Evolutionary conservation across 2,888 invertebrate genomes (phyloP), one percentile per base, ranked within the genome.

Genomic region (Cactoblastis cactorum): DNA sequence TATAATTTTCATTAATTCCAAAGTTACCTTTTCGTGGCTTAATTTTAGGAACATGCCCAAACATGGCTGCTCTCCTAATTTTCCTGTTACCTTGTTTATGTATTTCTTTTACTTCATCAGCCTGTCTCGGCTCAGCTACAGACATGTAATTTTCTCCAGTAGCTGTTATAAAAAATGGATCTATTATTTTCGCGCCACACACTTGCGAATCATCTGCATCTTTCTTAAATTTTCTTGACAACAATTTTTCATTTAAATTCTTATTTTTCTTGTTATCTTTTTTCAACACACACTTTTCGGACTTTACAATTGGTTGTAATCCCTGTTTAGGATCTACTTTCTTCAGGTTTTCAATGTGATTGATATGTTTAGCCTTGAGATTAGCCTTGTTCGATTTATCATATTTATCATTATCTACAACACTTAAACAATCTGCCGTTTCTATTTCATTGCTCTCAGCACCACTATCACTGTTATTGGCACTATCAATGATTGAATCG

Each of bases 111-210:
- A 89, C 55, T 65, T 88, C 87, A 69, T 90, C 90, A 0, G 88
- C 86, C 50, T 70, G 74, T 52, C 87, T 78, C 0, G 85, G 84
- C 53, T 89, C 86, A 17, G 80, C 84, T 9, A 90, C 58, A 15
- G 90, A 83, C 74, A 89, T 74, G 51, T 90, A 90, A 55, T 80
- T 87, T 47, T 78, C 86, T 12, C 90, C 90, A 1, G 80, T 75
- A 14, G 83, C 67, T 11, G 87, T 90, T 22, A 83, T 79, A 56
- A 90, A 90, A 64, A 90, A 90, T 28, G 89, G 83, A 70, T 90
- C 90, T 3, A 82, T 83, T 33, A 82, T 70, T 69, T 84, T 87
- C 17, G 62, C 71, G 6, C 68, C 71, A 49, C 57, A 52, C 5
- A 54, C 34, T 17, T 63, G 59, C 43, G 32, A 18, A 18, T 74